These are phyloP conservation scores for Drosophila subquinaria DNA, from an alignment of 2,888 invertebrate species.

Conservation along the genomic window DNA sequence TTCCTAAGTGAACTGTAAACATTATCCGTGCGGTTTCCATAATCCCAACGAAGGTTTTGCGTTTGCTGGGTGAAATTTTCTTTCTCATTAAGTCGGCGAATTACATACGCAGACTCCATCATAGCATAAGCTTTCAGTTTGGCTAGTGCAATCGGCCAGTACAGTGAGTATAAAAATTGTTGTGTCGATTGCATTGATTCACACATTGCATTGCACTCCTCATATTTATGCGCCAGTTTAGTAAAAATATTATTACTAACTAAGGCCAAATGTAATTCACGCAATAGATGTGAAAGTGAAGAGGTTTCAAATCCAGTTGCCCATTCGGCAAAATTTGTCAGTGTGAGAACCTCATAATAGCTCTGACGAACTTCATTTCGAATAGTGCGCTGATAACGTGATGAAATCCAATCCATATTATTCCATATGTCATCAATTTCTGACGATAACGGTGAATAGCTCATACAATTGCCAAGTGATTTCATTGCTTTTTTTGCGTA, in stretches of 20 bases:
- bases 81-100: constrained; percentile 91
- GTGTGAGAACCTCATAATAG: neutral
- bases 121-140: constrained; percentile 95
- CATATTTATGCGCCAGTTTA: neutral
- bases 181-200: constrained; percentile 91
- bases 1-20: constrained; percentile 89
- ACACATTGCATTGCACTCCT: constrained; percentile 87
- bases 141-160: constrained; percentile 91
- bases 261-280: neutral
- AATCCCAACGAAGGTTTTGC: constrained; percentile 88
- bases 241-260: neutral
- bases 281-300: neutral
- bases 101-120: constrained; percentile 96
- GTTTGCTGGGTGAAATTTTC: constrained; percentile 92
- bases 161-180: constrained; percentile 92
- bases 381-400: neutral
- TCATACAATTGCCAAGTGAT: neutral
- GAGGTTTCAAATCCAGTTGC: too few species aligned
- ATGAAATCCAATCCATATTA: neutral
- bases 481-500: neutral
- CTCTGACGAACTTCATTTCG: neutral
- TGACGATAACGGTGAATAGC: neutral
- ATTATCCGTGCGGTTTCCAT: constrained; percentile 88
- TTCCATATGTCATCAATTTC: neutral
- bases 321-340: neutral